Evolutionary conservation across 2,888 invertebrate genomes (phyloP).

Genomic region (Xylota sylvarum): DNA sequence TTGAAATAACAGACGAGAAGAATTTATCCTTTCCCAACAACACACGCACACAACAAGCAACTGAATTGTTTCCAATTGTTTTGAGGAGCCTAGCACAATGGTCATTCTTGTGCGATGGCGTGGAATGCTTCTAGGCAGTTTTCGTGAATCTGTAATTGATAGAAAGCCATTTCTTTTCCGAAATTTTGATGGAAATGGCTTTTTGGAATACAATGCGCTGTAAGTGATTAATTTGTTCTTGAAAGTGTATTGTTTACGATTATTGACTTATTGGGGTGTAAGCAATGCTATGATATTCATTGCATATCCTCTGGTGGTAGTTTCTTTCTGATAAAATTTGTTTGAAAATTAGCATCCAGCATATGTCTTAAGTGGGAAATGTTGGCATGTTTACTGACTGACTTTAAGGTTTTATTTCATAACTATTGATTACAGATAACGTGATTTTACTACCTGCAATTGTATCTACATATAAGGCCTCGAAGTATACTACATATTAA

Average conservation of each 20-base stretch:
- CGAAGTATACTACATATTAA: no score
- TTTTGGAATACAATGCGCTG: background rate
- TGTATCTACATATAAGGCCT: no score
- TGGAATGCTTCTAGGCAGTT: background rate
- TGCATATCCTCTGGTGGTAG: no score
- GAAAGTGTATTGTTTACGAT: background rate
- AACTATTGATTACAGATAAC: no score
- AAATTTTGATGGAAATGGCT: background rate
- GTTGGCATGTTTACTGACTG: no score
- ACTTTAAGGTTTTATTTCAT: no score
- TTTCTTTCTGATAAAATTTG: no score
- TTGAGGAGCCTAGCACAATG: background rate
- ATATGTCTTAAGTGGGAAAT: no score
- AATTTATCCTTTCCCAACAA: background rate
- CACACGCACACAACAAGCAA: background rate
- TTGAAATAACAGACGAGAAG: background rate
- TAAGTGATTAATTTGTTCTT: background rate
- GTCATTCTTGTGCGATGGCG: background rate
- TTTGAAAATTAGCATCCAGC: no score
- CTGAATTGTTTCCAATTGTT: constrained; percentile 1
- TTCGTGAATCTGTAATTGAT: background rate
- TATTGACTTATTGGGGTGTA: no score
- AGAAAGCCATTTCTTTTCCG: background rate
- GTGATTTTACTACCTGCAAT: no score
- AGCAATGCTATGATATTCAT: no score